Conservation (phyloP, 1,140 invertebrate genomes). For the Scaptomyza graminum region DNA sequence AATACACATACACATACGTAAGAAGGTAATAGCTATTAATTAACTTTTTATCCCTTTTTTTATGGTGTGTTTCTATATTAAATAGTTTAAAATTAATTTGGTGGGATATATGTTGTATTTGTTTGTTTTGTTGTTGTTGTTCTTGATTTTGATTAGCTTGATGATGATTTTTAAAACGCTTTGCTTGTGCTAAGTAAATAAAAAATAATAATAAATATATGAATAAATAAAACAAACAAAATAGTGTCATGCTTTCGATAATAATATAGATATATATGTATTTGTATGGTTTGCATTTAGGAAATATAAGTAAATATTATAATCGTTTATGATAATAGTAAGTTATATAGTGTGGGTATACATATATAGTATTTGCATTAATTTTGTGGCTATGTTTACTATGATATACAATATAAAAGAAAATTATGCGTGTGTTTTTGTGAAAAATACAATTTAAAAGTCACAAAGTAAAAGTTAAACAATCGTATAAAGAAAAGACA, state of each 20-base stretch:
- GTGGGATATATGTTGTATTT: slow-evolving; percentile 81
- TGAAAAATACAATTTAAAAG: background rate
- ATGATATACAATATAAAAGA: slow-evolving; percentile 55
- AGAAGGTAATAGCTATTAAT: slow-evolving; percentile 4
- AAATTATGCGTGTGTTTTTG: slow-evolving; percentile 12
- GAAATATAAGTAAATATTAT: slow-evolving; percentile 69
- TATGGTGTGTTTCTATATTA: background rate
- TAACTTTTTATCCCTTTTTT: slow-evolving; percentile 28
- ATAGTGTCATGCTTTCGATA: slow-evolving; percentile 47
- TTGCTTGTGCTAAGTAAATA: slow-evolving; percentile 8
- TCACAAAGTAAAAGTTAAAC: slow-evolving; percentile 46
- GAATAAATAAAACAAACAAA: slow-evolving; percentile 12
- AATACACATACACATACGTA: slow-evolving; percentile 10
- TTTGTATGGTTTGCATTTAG: slow-evolving; percentile 59
- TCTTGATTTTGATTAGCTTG: slow-evolving; percentile 47
- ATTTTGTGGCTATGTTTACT: slow-evolving; percentile 45
- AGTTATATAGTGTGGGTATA: slow-evolving; percentile 50
- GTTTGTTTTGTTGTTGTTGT: slow-evolving; percentile 48
- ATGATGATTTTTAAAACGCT: background rate
- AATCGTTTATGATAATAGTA: slow-evolving; percentile 67
- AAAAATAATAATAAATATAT: slow-evolving; percentile 11
- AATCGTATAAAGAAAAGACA: slow-evolving; percentile 33
- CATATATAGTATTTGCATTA: slow-evolving; percentile 5
- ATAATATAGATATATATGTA: slow-evolving; percentile 60
- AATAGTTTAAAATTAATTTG: slow-evolving; percentile 72